Percentiles rank a stretch among this genome's conserved stretches.
Conservation (phyloP, 2,113 vertebrate genomes). For the Gadus macrocephalus region DNA sequence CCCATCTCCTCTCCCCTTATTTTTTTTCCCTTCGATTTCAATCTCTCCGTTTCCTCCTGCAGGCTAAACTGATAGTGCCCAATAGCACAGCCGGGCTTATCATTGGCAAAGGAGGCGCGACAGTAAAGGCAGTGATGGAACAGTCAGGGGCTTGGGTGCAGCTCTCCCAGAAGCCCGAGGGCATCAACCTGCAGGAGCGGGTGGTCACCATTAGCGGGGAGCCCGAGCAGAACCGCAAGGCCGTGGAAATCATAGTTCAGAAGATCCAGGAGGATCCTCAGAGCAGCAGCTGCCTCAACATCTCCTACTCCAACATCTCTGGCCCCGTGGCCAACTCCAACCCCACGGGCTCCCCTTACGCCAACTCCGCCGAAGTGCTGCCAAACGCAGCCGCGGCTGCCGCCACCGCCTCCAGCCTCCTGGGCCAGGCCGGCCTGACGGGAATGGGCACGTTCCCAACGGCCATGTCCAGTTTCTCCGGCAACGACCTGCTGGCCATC, state of each 20-base stretch:
- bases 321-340: slow-evolving; percentile 94
- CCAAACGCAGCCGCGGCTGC: slow-evolving; percentile 80
- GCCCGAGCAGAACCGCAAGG: slow-evolving; percentile 88
- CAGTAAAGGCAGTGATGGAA: slow-evolving; percentile 92
- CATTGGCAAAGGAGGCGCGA: slow-evolving; percentile 90
- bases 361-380: slow-evolving; percentile 85
- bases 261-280: slow-evolving; percentile 95
- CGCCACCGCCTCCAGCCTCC: slow-evolving; percentile 82
- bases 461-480: slow-evolving; percentile 85
- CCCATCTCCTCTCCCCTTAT: slow-evolving; percentile 31
- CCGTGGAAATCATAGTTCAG: slow-evolving; percentile 90
- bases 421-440: slow-evolving; percentile 83
- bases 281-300: slow-evolving; percentile 94
- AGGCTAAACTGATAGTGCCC: slow-evolving; percentile 92
- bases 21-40: slow-evolving; percentile 10
- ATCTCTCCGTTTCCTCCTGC: slow-evolving; percentile 48
- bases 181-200: slow-evolving; percentile 91
- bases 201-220: slow-evolving; percentile 93
- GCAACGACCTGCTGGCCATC: slow-evolving; percentile 91
- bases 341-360: slow-evolving; percentile 90
- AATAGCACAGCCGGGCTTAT: slow-evolving; percentile 93
- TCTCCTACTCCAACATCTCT: slow-evolving; percentile 90
- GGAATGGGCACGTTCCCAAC: slow-evolving; percentile 85
- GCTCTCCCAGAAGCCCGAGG: slow-evolving; percentile 92
- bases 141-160: slow-evolving; percentile 94